phyloP scores from a whole-genome alignment of 2,797 vertebrate species.

The Notolepis coatsorum region DNA sequence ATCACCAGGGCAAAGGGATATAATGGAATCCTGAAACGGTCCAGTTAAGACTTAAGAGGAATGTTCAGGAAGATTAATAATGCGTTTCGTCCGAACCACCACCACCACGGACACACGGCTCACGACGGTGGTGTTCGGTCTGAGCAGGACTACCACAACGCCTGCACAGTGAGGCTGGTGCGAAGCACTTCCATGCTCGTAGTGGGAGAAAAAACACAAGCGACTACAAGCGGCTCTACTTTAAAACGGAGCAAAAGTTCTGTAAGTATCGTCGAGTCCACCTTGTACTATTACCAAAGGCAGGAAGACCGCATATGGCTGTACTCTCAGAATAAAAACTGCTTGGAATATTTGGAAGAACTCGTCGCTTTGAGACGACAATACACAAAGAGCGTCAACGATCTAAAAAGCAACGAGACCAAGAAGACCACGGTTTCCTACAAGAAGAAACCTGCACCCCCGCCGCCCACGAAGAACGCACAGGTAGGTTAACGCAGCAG shows the following conservation, averaged over 20 bases:
- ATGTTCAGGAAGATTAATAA: constrained; percentile 96
- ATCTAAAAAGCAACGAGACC: constrained; percentile 77
- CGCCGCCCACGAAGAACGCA: constrained; percentile 55
- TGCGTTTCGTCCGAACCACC: constrained; percentile 85
- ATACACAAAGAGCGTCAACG: constrained; percentile 86
- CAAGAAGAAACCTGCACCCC: constrained; percentile 77
- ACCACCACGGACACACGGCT: constrained; percentile 72
- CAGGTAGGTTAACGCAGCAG: constrained; percentile 74
- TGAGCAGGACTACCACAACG: constrained; percentile 74
- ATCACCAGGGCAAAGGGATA: background rate
- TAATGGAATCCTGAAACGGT: constrained; percentile 23
- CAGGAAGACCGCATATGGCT: constrained; percentile 93
- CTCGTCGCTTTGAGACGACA: constrained; percentile 91
- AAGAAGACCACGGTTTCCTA: constrained; percentile 70
- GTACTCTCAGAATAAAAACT: constrained; percentile 92
- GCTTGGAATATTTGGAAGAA: constrained; percentile 93
- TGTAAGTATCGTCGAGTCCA: constrained; percentile 85
- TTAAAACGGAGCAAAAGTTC: constrained; percentile 92
- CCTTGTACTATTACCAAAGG: constrained; percentile 83
- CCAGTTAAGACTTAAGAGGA: constrained; percentile 48
- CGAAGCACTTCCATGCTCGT: constrained; percentile 95
- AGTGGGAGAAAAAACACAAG: constrained; percentile 82
- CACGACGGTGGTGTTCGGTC: constrained; percentile 29
- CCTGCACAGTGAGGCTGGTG: constrained; percentile 86
- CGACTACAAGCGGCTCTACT: constrained; percentile 73